Base-by-base conservation (phyloP, 2,113 vertebrate species). In the Malurus alboscapulatus region DNA sequence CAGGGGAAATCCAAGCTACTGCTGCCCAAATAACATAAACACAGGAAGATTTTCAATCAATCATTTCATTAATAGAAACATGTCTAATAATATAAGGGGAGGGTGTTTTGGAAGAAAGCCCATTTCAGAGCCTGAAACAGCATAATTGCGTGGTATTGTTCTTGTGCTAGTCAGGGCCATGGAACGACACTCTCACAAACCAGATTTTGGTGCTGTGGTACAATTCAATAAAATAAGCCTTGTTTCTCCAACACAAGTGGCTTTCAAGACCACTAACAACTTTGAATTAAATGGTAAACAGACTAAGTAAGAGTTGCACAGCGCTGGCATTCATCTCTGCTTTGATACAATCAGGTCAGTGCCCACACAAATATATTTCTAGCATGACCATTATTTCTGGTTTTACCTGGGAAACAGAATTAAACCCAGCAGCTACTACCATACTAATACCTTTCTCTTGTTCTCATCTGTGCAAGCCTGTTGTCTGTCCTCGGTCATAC, bases 1-100 rank as follows among this genome's bases (percentile, higher is more conserved):
- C 76, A 77, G n/a, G 92, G 88, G 89, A 96, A 96, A 94, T 78
- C 84, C 95, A 94, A 81, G 62, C 91, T 81, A 86, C 61, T 89
- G 88, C 85, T 92, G 90, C 79, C 87, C 91, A 71, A 91, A 93
- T 92, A 95, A 75, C 55, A 53, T 88, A 93, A 96, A 95, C 91
- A 96, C 75, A 91, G 89, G 83, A 94, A 95, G 87, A 94, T 95
- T 90, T 93, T 90, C 84, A 92, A 86, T 96, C 95, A 80, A 94
- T 95, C 92, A 93, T 75, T 92, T 87, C 84, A 95, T 88, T 93
- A 88, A 92, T 78, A 96, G 87, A 87, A 96, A 95, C 87, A 84
- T 2, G 16, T 69, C 90, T 88, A 92, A 95, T 91, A 93, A 95
- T 95, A 38, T 72, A 94, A 87, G 58, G 74, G 91, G 91, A 97